These are phyloP conservation scores for Tuta absoluta DNA, from an alignment of 2,888 invertebrate species.

Conservation along the genomic window DNA sequence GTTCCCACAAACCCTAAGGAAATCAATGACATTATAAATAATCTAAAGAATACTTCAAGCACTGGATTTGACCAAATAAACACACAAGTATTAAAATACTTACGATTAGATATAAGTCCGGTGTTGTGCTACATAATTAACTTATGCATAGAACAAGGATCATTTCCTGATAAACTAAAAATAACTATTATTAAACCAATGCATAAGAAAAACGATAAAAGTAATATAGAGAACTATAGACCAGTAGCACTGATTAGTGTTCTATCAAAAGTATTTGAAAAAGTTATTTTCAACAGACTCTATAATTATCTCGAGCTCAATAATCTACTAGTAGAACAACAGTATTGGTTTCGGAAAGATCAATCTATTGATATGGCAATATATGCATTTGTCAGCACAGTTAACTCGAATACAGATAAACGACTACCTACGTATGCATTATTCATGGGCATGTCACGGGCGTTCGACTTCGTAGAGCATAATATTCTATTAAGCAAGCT, in stretches of 20 bases:
- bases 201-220: slow-evolving; percentile 26
- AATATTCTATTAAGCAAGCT: slow-evolving; percentile 17
- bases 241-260: slow-evolving; percentile 26
- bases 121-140: slow-evolving; percentile 26
- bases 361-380: slow-evolving; percentile 19
- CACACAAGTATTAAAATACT: slow-evolving; percentile 28
- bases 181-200: slow-evolving; percentile 26
- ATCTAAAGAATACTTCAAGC: slow-evolving; percentile 31
- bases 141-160: too few species aligned
- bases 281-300: slow-evolving; percentile 24
- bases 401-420: background rate
- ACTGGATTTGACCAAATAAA: slow-evolving; percentile 29
- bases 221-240: slow-evolving; percentile 24
- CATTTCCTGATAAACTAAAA: slow-evolving; percentile 26
- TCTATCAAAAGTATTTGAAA: slow-evolving; percentile 30
- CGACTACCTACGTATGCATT: background rate
- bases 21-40: slow-evolving; percentile 23
- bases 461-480: slow-evolving; percentile 27
- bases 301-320: slow-evolving; percentile 27
- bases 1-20: too few species aligned
- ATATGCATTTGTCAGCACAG: slow-evolving; percentile 1
- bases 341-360: slow-evolving; percentile 28
- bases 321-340: slow-evolving; percentile 24
- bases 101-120: background rate
- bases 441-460: slow-evolving; percentile 22